Percentiles rank a stretch among this genome's conserved stretches.
Evolutionary conservation across 2,113 vertebrate species (phyloP).

Genomic region (Lepus americanus): DNA sequence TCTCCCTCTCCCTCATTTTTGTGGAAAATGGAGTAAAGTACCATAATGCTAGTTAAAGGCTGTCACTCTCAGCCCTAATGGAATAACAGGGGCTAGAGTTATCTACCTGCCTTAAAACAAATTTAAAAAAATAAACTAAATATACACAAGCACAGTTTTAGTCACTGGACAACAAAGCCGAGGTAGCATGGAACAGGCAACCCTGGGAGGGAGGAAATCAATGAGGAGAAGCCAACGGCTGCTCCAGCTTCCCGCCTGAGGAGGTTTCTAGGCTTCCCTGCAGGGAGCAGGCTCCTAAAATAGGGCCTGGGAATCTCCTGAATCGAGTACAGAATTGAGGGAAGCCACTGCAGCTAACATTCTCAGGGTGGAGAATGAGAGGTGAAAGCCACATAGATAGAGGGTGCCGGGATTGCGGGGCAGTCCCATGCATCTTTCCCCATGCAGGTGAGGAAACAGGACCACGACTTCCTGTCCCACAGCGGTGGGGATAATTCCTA

Average conservation of each 20-base stretch:
- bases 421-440: too few species aligned
- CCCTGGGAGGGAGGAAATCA: too few species aligned
- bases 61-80: background rate
- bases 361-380: background rate
- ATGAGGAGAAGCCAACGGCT: background rate
- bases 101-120: background rate
- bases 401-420: too few species aligned
- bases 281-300: too few species aligned
- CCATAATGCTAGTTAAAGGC: background rate
- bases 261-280: too few species aligned
- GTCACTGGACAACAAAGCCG: background rate
- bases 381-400: background rate
- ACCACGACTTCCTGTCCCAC: background rate
- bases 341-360: background rate
- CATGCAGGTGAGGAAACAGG: background rate
- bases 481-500: too few species aligned
- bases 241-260: too few species aligned
- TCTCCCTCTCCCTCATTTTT: too few species aligned
- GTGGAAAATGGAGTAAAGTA: too few species aligned
- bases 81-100: background rate
- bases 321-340: background rate
- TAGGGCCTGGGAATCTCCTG: background rate
- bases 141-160: background rate
- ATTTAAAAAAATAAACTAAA: background rate
- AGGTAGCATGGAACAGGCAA: fast-evolving